These are phyloP conservation scores for Cyprinodon brontotheroides DNA, from an alignment of 2,113 vertebrate genomes.

Conservation along the genomic window DNA sequence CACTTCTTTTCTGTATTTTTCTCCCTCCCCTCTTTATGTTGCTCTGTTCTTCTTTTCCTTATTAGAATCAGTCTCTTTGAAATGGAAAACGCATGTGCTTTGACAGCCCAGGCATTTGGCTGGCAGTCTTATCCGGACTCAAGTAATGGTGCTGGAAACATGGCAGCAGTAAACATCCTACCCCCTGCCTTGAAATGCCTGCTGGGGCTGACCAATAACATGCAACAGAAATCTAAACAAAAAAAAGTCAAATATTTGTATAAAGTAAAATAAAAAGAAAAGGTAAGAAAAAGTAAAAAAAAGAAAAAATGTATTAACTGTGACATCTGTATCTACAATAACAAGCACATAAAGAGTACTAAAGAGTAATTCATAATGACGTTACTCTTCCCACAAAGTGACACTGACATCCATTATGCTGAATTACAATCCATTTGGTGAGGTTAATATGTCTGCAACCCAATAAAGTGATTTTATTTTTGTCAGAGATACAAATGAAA, in stretches of 20 bases:
- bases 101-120: slow-evolving; percentile 69
- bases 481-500: slow-evolving; percentile 52
- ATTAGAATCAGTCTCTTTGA: slow-evolving; percentile 70
- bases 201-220: slow-evolving; percentile 45
- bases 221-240: slow-evolving; percentile 50
- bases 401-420: slow-evolving; percentile 34
- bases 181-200: slow-evolving; percentile 52
- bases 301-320: neutral
- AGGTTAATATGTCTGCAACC: slow-evolving; percentile 44
- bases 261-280: slow-evolving; percentile 1
- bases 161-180: slow-evolving; percentile 65
- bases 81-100: slow-evolving; percentile 74
- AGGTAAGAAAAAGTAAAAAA: neutral
- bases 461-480: slow-evolving; percentile 33
- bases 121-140: slow-evolving; percentile 58
- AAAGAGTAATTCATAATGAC: slow-evolving; percentile 12
- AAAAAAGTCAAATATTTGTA: slow-evolving; percentile 54
- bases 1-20: slow-evolving; percentile 55
- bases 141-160: slow-evolving; percentile 65
- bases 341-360: neutral
- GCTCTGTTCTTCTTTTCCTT: slow-evolving; percentile 51
- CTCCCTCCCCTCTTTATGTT: slow-evolving; percentile 36
- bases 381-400: slow-evolving; percentile 11
- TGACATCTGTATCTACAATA: neutral
- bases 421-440: slow-evolving; percentile 52